Percentiles rank a stretch among this genome's conserved stretches.
phyloP scores from a whole-genome alignment of 2,888 invertebrate genomes.

The Drosophila anomelani region DNA sequence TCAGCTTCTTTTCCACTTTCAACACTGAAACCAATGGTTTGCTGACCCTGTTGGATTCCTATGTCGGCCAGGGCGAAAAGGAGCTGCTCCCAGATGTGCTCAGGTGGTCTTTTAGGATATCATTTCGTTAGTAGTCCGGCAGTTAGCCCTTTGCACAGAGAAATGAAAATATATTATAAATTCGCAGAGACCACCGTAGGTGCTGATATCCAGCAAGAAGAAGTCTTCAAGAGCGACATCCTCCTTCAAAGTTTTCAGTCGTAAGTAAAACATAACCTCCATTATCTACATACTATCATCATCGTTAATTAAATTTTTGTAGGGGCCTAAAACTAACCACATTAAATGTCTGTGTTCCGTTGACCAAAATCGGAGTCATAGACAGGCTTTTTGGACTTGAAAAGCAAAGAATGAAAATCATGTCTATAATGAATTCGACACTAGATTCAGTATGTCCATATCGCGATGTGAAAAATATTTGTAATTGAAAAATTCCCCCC shows the following conservation, averaged over 20 bases:
- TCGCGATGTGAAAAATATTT: background rate
- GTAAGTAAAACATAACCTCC: slow-evolving; percentile 5
- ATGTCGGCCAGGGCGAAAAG: slow-evolving; percentile 47
- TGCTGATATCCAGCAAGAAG: slow-evolving; percentile 3
- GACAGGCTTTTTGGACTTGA: slow-evolving; percentile 1
- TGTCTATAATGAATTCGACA: accelerated
- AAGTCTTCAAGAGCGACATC: background rate
- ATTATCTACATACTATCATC: accelerated
- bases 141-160: background rate
- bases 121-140: slow-evolving; percentile 59
- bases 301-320: accelerated
- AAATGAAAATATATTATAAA: background rate
- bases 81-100: slow-evolving; percentile 47
- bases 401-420: background rate
- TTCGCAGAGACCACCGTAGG: slow-evolving; percentile 29
- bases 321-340: background rate
- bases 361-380: background rate
- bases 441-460: background rate
- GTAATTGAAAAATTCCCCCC: accelerated
- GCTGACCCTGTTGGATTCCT: slow-evolving; percentile 44
- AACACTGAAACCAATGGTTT: slow-evolving; percentile 65
- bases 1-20: slow-evolving; percentile 72
- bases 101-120: slow-evolving; percentile 62
- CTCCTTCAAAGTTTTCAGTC: slow-evolving; percentile 2
- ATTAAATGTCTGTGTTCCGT: background rate